These are phyloP conservation scores for Epinephelus awoara DNA, from an alignment of 2,797 vertebrate genomes.

Conservation along the genomic window DNA sequence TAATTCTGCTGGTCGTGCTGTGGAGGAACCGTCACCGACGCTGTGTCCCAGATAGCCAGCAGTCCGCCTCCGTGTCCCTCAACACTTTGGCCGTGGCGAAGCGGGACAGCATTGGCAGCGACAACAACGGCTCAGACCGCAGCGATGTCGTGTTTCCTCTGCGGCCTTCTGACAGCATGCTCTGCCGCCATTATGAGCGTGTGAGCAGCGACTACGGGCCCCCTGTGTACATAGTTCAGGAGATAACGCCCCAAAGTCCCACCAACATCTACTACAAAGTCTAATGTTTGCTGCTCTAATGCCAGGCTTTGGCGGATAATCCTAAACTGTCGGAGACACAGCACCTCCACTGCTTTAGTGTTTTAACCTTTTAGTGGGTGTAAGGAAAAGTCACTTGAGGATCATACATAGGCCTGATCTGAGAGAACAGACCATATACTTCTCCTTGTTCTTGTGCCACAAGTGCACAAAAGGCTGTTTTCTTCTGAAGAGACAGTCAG, in stretches of 20 bases:
- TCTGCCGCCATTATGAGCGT: constrained; percentile 97
- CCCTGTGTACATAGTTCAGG: constrained; percentile 98
- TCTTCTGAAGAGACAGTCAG: constrained; percentile 32
- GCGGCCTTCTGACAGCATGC: constrained; percentile 93
- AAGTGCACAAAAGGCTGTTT: constrained; percentile 18
- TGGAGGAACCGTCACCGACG: constrained; percentile 89
- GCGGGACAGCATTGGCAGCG: constrained; percentile 86
- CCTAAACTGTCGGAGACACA: constrained; percentile 1
- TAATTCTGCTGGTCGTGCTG: constrained; percentile 88
- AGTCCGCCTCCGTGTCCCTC: constrained; percentile 91
- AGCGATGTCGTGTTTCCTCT: constrained; percentile 96
- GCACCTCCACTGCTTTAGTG: background rate
- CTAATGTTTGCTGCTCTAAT: constrained; percentile 78
- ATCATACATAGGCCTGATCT: background rate
- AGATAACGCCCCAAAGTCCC: constrained; percentile 95
- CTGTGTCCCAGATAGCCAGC: constrained; percentile 90
- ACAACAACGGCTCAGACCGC: constrained; percentile 95
- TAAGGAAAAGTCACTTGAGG: constrained; percentile 9
- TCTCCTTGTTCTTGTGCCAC: background rate
- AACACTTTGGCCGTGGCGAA: constrained; percentile 94
- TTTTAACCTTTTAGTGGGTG: background rate
- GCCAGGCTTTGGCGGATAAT: constrained; percentile 10
- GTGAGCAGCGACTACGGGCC: constrained; percentile 97
- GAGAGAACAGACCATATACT: background rate
- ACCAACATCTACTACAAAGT: constrained; percentile 95